Evolutionary conservation across 2,797 vertebrate genomes (phyloP), one percentile per base, ranked within the genome.

Genomic region (Pipistrellus pygmaeus): DNA sequence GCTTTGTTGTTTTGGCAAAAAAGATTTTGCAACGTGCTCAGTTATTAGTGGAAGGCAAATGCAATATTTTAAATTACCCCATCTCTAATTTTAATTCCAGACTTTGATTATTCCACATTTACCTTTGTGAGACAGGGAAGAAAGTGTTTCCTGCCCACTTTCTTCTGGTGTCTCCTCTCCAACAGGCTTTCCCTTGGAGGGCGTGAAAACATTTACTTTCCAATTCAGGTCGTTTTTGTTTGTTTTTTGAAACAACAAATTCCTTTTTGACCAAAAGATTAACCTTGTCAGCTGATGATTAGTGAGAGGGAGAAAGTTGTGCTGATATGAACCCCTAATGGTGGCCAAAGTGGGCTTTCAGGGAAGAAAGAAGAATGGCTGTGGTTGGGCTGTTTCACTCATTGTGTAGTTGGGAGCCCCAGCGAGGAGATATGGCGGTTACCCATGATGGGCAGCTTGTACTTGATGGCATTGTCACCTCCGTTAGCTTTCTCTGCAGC

Each of bases 211-310:
- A 32, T 62, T 85, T 41, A 32, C 62, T 94, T 85, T 85, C 62
- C 62, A 83, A 18, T n/a, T 68, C n/a, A 12, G 76, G 66, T n/a
- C 30, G 1, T 11, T 86, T 48, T 90, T 92, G 91, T 81, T n/a
- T 20, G 1, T 11, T 86, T 48, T 93, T 81, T 27, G 8, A 77
- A 90, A 57, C 51, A 55, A 6, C 8, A 15, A 0, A 41, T 82
- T 90, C 80, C 55, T 75, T 80, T 3, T 96, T 76, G 76, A 69
- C 80, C 80, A 66, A 66, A 90, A 35, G 62, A 76, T 85, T 77
- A 62, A 73, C 85, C 53, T 85, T 85, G 66, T 76, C 88, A 64
- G 32, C 87, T 62, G 30, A 14, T n/a, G 41, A 48, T 88, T 53
- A 32, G 30, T 91, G 68, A 80, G 14, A 30, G 35, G 23, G 60